Percentiles rank a stretch among this genome's conserved stretches.
Conservation (phyloP, 2,888 invertebrate species). For the Athetis lepigone region DNA sequence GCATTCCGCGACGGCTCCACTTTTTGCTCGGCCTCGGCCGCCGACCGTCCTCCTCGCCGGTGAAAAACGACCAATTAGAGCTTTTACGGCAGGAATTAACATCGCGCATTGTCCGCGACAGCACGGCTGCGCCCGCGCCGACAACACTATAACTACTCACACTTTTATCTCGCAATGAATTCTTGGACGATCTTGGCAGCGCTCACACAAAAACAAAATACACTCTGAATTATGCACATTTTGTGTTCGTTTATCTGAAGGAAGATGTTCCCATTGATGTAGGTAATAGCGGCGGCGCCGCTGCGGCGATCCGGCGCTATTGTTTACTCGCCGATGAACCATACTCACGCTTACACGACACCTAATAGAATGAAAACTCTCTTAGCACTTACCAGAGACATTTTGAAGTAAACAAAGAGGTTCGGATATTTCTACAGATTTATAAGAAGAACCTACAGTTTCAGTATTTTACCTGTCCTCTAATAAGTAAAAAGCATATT, state of each 20-base stretch:
- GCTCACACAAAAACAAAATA: conserved; percentile 69
- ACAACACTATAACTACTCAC: conserved; percentile 47
- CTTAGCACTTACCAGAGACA: conserved; percentile 60
- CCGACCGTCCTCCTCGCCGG: conserved; percentile 69
- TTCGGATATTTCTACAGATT: background rate
- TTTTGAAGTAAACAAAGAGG: conserved; percentile 30
- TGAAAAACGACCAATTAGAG: conserved; percentile 86
- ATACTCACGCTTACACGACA: conserved; percentile 56
- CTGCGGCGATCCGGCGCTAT: conserved; percentile 70
- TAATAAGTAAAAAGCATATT: conserved; percentile 40
- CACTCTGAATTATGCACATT: conserved; percentile 72
- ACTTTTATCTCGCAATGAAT: conserved; percentile 66
- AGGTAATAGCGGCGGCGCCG: conserved; percentile 83
- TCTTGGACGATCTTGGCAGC: conserved; percentile 68
- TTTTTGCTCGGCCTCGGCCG: conserved; percentile 83
- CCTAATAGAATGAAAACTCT: conserved; percentile 65
- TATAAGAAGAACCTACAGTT: background rate
- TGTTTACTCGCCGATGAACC: conserved; percentile 70
- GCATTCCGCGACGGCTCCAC: conserved; percentile 88
- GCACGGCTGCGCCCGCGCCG: conserved; percentile 53
- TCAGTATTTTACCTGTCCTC: background rate
- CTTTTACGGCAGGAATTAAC: conserved; percentile 86
- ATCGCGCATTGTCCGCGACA: conserved; percentile 77
- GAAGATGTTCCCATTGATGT: conserved; percentile 73
- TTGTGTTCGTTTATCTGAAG: conserved; percentile 75